Evolutionary conservation across 2,888 invertebrate species (phyloP).

Genomic region (Timema podura): DNA sequence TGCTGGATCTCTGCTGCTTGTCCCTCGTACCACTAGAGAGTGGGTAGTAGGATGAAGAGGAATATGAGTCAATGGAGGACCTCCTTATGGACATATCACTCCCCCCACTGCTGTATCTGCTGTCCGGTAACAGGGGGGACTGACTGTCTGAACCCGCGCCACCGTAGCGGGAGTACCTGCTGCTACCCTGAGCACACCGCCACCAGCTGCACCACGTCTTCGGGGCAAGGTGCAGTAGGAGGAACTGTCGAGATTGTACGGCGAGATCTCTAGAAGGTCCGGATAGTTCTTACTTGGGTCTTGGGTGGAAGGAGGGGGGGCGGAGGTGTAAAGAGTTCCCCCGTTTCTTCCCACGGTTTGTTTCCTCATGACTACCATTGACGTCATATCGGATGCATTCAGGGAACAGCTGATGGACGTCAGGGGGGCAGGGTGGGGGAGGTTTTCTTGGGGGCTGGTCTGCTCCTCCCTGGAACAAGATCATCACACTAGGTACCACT

Average conservation of each 20-base stretch:
- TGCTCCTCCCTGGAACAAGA: too few relatives aligned
- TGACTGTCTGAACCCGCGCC: constrained; percentile 58
- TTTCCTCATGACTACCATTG: constrained; percentile 36
- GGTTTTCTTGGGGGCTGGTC: too few relatives aligned
- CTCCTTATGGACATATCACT: constrained; percentile 48
- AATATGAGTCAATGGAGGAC: constrained; percentile 48
- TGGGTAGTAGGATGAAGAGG: constrained; percentile 43
- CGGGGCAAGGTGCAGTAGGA: constrained; percentile 64
- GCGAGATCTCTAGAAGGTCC: constrained; percentile 50
- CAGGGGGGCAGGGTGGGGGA: too few relatives aligned
- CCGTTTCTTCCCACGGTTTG: constrained; percentile 37
- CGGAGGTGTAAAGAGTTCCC: constrained; percentile 40
- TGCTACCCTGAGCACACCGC: constrained; percentile 22
- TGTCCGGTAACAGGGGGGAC: constrained; percentile 65
- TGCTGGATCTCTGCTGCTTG: constrained; percentile 56
- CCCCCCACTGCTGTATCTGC: constrained; percentile 62
- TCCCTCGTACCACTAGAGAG: constrained; percentile 21
- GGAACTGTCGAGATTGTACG: constrained; percentile 39
- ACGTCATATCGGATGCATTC: too few relatives aligned
- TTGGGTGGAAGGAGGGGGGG: constrained; percentile 29
- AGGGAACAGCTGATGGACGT: too few relatives aligned
- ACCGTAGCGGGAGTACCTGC: constrained; percentile 21
- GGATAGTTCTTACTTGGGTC: constrained; percentile 51
- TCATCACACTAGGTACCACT: too few relatives aligned
- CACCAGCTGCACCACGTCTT: constrained; percentile 22